Evolutionary conservation across 2,888 invertebrate species (phyloP).

Genomic region (Ectemnius cavifrons): DNA sequence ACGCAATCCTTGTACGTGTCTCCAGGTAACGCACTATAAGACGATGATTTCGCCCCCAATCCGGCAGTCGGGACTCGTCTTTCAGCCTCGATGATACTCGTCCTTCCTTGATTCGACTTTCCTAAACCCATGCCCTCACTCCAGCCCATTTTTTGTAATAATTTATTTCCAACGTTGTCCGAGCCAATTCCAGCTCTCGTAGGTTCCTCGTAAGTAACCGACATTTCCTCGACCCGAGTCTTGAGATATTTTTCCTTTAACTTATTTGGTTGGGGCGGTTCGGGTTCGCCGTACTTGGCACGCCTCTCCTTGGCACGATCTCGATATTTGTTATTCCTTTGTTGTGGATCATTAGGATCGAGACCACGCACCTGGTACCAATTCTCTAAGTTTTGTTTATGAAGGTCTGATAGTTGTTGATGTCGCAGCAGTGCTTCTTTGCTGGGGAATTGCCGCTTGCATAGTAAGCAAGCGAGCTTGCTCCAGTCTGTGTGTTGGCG

Average conservation of each 20-base stretch:
- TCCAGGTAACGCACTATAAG: slow-evolving; percentile 88
- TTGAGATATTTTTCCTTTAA: slow-evolving; percentile 87
- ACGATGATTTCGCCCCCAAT: slow-evolving; percentile 89
- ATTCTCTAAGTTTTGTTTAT: slow-evolving; percentile 90
- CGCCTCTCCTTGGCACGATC: slow-evolving; percentile 98
- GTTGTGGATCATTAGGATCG: slow-evolving; percentile 78
- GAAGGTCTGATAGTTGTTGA: slow-evolving; percentile 94
- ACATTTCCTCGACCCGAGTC: slow-evolving; percentile 78
- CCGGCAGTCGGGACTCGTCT: slow-evolving; percentile 87
- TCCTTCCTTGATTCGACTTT: slow-evolving; percentile 93
- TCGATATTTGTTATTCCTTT: slow-evolving; percentile 83
- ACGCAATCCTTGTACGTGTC: slow-evolving; percentile 94
- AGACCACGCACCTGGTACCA: slow-evolving; percentile 78
- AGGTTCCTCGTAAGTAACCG: slow-evolving; percentile 79
- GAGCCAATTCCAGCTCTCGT: slow-evolving; percentile 87
- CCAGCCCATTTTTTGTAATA: slow-evolving; percentile 99
- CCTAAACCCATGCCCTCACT: slow-evolving; percentile 97
- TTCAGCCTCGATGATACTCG: slow-evolving; percentile 90
- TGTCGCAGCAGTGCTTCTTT: slow-evolving; percentile 94
- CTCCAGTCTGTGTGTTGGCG: slow-evolving; percentile 86
- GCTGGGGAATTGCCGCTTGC: slow-evolving; percentile 96
- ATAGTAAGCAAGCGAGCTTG: slow-evolving; percentile 95
- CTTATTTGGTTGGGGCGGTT: slow-evolving; percentile 86
- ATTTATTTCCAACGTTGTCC: slow-evolving; percentile 95
- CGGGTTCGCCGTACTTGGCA: slow-evolving; percentile 94